phyloP scores from a whole-genome alignment of 2,797 vertebrate species.

The Brachyrhaphis roseni region DNA sequence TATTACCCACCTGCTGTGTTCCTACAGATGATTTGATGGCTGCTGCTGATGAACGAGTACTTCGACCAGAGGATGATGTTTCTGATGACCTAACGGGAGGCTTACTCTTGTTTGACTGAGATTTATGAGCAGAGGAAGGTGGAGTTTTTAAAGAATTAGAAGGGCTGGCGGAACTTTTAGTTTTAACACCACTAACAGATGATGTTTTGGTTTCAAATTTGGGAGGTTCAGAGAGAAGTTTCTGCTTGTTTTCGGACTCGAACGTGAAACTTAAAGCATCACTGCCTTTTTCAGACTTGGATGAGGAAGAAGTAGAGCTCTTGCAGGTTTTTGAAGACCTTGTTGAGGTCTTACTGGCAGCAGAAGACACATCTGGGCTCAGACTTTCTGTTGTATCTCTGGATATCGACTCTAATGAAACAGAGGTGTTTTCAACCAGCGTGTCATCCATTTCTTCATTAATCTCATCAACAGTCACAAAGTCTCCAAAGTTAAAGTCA shows the following conservation, averaged over 20 bases:
- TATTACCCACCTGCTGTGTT: neutral
- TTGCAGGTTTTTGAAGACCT: conserved; percentile 9
- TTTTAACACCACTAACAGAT: conserved; percentile 8
- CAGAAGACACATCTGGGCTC: neutral
- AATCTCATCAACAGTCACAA: conserved; percentile 93
- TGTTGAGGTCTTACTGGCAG: conserved; percentile 5
- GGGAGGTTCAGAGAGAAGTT: conserved; percentile 9
- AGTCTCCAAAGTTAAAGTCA: conserved; percentile 86
- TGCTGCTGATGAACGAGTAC: neutral
- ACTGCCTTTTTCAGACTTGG: conserved; percentile 19
- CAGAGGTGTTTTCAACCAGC: neutral
- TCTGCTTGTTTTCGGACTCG: conserved; percentile 11
- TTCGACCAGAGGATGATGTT: neutral
- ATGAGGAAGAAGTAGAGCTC: conserved; percentile 15
- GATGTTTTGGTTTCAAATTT: conserved; percentile 9
- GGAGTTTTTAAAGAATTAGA: neutral
- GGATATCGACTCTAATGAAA: conserved; percentile 13
- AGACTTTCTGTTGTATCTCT: neutral
- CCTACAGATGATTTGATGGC: neutral
- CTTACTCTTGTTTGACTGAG: conserved; percentile 28
- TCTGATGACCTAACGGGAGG: conserved; percentile 15
- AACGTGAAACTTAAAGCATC: neutral
- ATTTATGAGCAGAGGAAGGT: conserved; percentile 21
- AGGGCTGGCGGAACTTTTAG: neutral
- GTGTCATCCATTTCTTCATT: conserved; percentile 74